Percentiles rank a stretch among this genome's conserved stretches.
Conservation (phyloP, 2,113 vertebrate genomes). For the Dicrurus megarhynchus region DNA sequence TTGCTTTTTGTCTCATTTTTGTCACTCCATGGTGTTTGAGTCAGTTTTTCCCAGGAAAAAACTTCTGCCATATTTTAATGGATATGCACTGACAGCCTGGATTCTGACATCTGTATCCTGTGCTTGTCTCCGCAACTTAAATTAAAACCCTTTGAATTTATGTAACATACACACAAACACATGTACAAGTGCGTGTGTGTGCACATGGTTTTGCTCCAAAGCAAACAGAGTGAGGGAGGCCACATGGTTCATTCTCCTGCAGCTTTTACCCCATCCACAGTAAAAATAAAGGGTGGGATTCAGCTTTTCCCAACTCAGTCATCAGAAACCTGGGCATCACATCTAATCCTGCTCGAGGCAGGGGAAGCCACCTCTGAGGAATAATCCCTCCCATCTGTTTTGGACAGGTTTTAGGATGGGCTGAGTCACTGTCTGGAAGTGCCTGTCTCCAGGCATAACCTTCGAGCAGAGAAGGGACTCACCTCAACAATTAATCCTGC, state of each 20-base stretch:
- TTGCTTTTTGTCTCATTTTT: not conserved
- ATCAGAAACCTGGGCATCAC: not conserved
- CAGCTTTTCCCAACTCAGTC: not conserved
- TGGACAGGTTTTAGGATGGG: not conserved
- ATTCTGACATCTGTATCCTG: not conserved
- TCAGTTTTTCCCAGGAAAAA: not conserved
- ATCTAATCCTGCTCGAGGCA: not conserved
- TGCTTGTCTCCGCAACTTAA: not conserved
- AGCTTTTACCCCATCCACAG: not conserved
- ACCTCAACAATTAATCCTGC: not conserved
- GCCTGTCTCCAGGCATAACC: not conserved
- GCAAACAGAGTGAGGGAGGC: not conserved
- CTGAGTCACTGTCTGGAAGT: conserved; percentile 2
- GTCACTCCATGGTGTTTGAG: not conserved
- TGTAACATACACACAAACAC: not conserved
- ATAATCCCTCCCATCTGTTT: conserved; percentile 5
- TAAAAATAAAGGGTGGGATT: not conserved
- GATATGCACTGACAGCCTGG: not conserved
- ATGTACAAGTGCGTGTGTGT: not conserved
- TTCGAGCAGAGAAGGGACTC: not conserved
- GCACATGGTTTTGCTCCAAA: not conserved
- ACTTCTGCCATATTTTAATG: not conserved
- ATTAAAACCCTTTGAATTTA: not conserved
- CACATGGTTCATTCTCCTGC: not conserved
- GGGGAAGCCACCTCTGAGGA: not conserved